phyloP scores from a whole-genome alignment of 1,140 invertebrate species.

The Daktulosphaira vitifoliae region DNA sequence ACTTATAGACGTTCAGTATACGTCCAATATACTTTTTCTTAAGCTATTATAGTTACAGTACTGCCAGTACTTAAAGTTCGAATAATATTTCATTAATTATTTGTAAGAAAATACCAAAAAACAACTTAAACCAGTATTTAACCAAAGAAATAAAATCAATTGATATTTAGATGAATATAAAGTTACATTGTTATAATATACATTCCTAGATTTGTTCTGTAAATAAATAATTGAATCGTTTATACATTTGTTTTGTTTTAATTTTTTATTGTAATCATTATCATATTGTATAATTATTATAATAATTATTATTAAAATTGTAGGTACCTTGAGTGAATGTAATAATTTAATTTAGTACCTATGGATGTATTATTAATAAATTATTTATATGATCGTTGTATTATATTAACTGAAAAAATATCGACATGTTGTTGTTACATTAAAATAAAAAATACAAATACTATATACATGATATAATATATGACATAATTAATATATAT shows the following conservation, averaged over 20 bases:
- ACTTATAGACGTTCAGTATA: background rate
- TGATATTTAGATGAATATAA: too few species aligned
- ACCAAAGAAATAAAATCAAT: too few species aligned
- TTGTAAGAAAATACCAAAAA: too few species aligned
- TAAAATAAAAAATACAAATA: slow-evolving; percentile 23
- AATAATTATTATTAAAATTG: background rate
- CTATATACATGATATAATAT: background rate
- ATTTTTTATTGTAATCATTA: slow-evolving; percentile 26
- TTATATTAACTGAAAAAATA: slow-evolving; percentile 27
- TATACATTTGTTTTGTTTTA: slow-evolving; percentile 29
- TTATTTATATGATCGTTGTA: slow-evolving; percentile 26
- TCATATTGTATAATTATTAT: slow-evolving; percentile 23
- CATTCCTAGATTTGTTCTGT: slow-evolving; percentile 32
- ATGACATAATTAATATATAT: too few species aligned
- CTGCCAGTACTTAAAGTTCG: too few species aligned
- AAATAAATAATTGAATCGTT: slow-evolving; percentile 33
- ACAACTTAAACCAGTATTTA: too few species aligned
- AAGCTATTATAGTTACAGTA: too few species aligned
- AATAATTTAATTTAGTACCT: slow-evolving; percentile 29
- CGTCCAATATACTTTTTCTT: background rate
- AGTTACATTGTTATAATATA: background rate
- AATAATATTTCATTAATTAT: too few species aligned
- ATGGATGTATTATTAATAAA: slow-evolving; percentile 31
- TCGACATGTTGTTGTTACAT: slow-evolving; percentile 33
- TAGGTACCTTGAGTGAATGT: slow-evolving; percentile 1